phyloP scores from a whole-genome alignment of 2,797 vertebrate genomes.

The Sebastolobus alascanus region DNA sequence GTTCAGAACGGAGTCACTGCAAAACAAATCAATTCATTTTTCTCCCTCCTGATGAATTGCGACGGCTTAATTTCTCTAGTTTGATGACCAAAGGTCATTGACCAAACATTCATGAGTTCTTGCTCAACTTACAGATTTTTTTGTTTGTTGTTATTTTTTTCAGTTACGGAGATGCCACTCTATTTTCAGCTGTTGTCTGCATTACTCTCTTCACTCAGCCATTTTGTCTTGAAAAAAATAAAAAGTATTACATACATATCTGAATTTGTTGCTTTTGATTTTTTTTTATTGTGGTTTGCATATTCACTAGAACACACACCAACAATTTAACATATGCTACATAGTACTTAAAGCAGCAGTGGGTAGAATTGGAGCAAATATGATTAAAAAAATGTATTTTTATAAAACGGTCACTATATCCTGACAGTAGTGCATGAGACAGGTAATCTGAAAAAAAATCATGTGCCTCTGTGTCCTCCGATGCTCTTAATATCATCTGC shows the following conservation, averaged over 20 bases:
- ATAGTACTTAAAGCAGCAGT: background rate
- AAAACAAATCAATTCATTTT: slow-evolving; percentile 87
- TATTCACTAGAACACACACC: background rate
- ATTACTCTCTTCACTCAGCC: slow-evolving; percentile 99
- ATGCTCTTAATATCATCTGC: too few relatives aligned
- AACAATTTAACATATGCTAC: background rate
- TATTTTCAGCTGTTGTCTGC: slow-evolving; percentile 98
- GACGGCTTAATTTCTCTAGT: slow-evolving; percentile 69
- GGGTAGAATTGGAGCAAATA: too few relatives aligned
- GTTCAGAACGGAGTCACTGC: slow-evolving; percentile 93
- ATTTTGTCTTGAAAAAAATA: slow-evolving; percentile 96
- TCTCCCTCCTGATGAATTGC: slow-evolving; percentile 71
- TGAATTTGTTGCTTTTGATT: slow-evolving; percentile 54
- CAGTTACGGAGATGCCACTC: slow-evolving; percentile 98
- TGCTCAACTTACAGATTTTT: slow-evolving; percentile 68
- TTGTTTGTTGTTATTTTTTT: slow-evolving; percentile 91
- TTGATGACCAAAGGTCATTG: slow-evolving; percentile 96
- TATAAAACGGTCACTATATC: too few relatives aligned
- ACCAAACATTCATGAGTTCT: slow-evolving; percentile 88
- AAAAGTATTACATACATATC: slow-evolving; percentile 92
- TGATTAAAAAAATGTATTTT: too few relatives aligned
- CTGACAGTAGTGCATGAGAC: too few relatives aligned
- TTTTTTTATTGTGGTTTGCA: background rate
- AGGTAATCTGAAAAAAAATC: too few relatives aligned
- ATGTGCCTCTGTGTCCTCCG: too few relatives aligned